These are phyloP conservation scores for Pempheris klunzingeri DNA, from an alignment of 2,797 vertebrate species.

Conservation along the genomic window DNA sequence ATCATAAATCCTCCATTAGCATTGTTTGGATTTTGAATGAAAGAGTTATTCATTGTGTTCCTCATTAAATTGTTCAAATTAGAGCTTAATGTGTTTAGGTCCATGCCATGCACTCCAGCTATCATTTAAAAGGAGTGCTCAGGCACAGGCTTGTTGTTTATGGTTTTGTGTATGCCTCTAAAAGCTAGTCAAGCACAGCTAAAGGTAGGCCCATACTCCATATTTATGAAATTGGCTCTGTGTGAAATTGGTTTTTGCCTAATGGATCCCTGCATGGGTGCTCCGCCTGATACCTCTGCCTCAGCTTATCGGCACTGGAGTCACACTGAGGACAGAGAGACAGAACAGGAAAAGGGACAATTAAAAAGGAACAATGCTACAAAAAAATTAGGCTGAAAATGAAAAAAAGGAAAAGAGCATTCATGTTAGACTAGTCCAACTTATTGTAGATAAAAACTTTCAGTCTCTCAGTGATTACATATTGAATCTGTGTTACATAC, in stretches of 20 bases:
- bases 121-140: slow-evolving; percentile 76
- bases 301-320: slow-evolving; percentile 79
- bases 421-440: neutral
- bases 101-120: slow-evolving; percentile 73
- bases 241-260: slow-evolving; percentile 91
- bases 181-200: slow-evolving; percentile 84
- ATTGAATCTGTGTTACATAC: neutral
- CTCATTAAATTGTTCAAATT: slow-evolving; percentile 70
- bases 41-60: slow-evolving; percentile 58
- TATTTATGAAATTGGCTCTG: slow-evolving; percentile 91
- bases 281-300: slow-evolving; percentile 77
- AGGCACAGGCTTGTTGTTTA: slow-evolving; percentile 83
- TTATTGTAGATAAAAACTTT: slow-evolving; percentile 4
- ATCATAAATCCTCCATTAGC: slow-evolving; percentile 42
- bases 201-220: slow-evolving; percentile 86
- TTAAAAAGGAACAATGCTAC: slow-evolving; percentile 49
- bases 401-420: neutral
- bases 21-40: slow-evolving; percentile 50
- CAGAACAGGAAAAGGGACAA: slow-evolving; percentile 63
- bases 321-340: slow-evolving; percentile 74
- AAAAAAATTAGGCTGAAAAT: slow-evolving; percentile 9
- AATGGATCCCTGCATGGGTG: slow-evolving; percentile 89
- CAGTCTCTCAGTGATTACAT: neutral
- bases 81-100: slow-evolving; percentile 69
- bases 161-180: slow-evolving; percentile 86